Percentiles rank a stretch among this genome's conserved stretches.
These are phyloP conservation scores for Drosophila macrospina DNA, from an alignment of 2,888 invertebrate genomes.

Conservation along the genomic window DNA sequence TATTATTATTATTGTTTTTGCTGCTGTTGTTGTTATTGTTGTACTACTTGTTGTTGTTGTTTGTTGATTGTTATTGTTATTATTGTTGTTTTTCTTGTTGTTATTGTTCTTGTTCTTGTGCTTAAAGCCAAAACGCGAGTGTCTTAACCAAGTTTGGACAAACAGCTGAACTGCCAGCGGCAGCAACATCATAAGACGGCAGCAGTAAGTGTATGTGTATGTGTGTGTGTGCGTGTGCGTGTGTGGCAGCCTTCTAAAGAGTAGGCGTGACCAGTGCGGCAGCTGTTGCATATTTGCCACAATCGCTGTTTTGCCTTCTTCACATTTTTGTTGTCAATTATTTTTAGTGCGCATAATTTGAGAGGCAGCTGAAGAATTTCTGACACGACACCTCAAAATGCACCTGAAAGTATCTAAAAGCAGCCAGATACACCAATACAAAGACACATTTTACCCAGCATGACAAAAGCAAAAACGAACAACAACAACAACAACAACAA, in stretches of 20 bases:
- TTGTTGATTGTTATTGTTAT: conserved; percentile 5
- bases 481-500: conserved; percentile 6
- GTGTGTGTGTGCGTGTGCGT: conserved; percentile 26
- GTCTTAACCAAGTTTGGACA: conserved; percentile 70
- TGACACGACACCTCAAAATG: conserved; percentile 80
- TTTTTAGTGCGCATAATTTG: conserved; percentile 82
- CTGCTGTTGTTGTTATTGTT: conserved; percentile 8
- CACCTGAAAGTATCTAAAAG: conserved; percentile 63
- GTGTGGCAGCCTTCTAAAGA: conserved; percentile 9
- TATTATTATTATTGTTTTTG: conserved; percentile 24
- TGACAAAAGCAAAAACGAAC: conserved; percentile 33
- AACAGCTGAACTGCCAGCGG: conserved; percentile 32
- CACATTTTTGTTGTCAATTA: conserved; percentile 55
- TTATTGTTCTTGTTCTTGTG: conserved; percentile 38
- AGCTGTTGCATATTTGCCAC: conserved; percentile 32
- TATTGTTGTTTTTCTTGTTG: conserved; percentile 29
- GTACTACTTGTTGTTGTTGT: conserved; percentile 40
- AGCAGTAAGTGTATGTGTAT: conserved; percentile 35
- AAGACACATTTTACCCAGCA: conserved; percentile 40
- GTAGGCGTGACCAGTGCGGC: conserved; percentile 33
- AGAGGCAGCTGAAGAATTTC: conserved; percentile 65
- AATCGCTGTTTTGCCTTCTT: not conserved
- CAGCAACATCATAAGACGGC: conserved; percentile 10
- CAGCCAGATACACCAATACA: conserved; percentile 10
- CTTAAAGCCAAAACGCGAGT: conserved; percentile 65